Evolutionary conservation across 1,140 invertebrate species (phyloP).

Genomic region (Penaeus vannamei): DNA sequence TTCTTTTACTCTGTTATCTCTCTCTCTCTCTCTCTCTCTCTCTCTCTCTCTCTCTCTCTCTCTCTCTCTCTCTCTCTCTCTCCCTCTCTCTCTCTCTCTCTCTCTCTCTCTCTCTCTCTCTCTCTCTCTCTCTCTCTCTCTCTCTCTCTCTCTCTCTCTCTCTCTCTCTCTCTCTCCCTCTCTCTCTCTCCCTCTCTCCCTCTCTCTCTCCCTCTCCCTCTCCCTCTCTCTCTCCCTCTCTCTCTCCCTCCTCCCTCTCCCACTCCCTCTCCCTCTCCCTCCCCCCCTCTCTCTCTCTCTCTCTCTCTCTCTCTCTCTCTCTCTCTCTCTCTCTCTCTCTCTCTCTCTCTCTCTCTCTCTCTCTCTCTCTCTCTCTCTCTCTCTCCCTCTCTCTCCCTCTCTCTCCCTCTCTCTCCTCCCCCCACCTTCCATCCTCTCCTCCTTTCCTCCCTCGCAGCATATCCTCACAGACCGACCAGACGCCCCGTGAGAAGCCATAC

Average conservation of each 20-base stretch:
- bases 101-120: neutral
- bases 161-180: neutral
- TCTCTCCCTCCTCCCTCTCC: neutral
- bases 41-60: constrained; percentile 31
- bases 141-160: too few species aligned
- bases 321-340: constrained; percentile 1
- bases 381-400: neutral
- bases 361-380: neutral
- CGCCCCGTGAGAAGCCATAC: neutral
- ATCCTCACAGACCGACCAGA: too few species aligned
- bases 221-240: neutral
- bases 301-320: neutral
- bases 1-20: neutral
- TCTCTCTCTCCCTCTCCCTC: neutral
- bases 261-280: neutral
- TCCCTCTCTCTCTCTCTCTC: neutral
- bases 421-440: neutral
- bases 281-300: neutral
- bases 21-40: neutral
- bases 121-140: neutral
- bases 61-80: neutral
- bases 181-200: neutral
- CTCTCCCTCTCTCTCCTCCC: too few species aligned
- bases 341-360: neutral
- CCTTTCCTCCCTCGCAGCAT: neutral